phyloP scores from a whole-genome alignment of 1,140 invertebrate species.

The Drosophila mojavensis region DNA sequence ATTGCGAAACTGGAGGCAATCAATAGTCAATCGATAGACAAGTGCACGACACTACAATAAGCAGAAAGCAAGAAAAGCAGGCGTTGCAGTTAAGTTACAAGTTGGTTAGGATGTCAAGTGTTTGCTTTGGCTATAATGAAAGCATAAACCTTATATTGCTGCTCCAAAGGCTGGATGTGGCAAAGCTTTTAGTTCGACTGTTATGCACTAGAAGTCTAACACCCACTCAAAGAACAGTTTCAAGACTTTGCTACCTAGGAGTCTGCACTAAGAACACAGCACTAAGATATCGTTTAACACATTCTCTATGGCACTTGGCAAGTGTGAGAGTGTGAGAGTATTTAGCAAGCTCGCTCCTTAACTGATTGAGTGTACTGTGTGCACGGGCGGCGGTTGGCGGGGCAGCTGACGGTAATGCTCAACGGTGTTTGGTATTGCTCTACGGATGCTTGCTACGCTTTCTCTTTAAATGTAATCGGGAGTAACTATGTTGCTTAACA shows the following conservation, averaged over 20 bases:
- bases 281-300: constrained; percentile 4
- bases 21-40: neutral
- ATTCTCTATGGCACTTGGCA: constrained; percentile 21
- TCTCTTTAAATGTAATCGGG: constrained; percentile 21
- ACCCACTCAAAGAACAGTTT: constrained; percentile 48
- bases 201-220: constrained; percentile 41
- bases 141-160: constrained; percentile 27
- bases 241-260: constrained; percentile 38
- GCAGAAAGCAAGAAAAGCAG: constrained; percentile 46
- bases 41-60: constrained; percentile 8
- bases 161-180: constrained; percentile 31
- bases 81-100: constrained; percentile 19
- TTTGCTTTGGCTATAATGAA: constrained; percentile 16
- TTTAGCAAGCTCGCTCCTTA: constrained; percentile 39
- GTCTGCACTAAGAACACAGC: constrained; percentile 13
- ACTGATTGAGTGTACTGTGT: neutral
- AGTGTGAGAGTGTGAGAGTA: constrained; percentile 29
- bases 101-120: constrained; percentile 19
- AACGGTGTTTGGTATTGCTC: constrained; percentile 9
- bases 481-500: neutral
- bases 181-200: constrained; percentile 49
- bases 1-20: neutral
- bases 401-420: constrained; percentile 22
- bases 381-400: constrained; percentile 20
- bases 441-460: constrained; percentile 47